phyloP scores from a whole-genome alignment of 2,888 invertebrate genomes.

The Calameuta pallipes region DNA sequence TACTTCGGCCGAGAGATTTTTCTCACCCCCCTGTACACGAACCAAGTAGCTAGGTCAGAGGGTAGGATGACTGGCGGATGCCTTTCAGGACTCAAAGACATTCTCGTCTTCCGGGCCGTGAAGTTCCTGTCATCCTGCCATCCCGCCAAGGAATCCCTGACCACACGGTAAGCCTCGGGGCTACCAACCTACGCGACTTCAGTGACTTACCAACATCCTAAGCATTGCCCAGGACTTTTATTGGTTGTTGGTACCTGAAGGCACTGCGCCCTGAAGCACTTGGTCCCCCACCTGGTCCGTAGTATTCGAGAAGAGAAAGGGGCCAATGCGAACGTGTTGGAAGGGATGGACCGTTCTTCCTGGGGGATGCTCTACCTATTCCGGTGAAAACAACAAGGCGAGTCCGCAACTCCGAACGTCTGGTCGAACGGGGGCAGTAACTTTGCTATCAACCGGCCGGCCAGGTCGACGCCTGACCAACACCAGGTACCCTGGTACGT shows the following conservation, averaged over 20 bases:
- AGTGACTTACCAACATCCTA: slow-evolving; percentile 50
- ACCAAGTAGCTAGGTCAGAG: neutral
- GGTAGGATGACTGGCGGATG: slow-evolving; percentile 35
- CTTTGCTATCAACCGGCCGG: too few species aligned
- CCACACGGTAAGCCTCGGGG: slow-evolving; percentile 57
- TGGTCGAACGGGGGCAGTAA: too few species aligned
- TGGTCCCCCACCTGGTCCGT: too few species aligned
- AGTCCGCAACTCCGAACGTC: too few species aligned
- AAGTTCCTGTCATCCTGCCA: slow-evolving; percentile 54
- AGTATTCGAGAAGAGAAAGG: too few species aligned
- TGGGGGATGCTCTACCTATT: too few species aligned
- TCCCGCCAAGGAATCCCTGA: slow-evolving; percentile 56
- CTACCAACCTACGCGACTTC: slow-evolving; percentile 32
- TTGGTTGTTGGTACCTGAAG: neutral
- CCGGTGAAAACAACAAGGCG: too few species aligned
- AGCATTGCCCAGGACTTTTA: slow-evolving; percentile 42
- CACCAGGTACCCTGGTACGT: too few species aligned
- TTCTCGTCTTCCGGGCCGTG: slow-evolving; percentile 60
- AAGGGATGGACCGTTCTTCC: too few species aligned
- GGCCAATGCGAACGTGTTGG: too few species aligned
- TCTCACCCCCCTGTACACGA: slow-evolving; percentile 31
- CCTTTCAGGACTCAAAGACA: slow-evolving; percentile 64
- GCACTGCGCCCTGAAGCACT: too few species aligned
- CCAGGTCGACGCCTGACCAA: too few species aligned
- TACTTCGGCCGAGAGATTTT: slow-evolving; percentile 51